phyloP scores from a whole-genome alignment of 2,113 vertebrate genomes.

The Psittacara wagleri region DNA sequence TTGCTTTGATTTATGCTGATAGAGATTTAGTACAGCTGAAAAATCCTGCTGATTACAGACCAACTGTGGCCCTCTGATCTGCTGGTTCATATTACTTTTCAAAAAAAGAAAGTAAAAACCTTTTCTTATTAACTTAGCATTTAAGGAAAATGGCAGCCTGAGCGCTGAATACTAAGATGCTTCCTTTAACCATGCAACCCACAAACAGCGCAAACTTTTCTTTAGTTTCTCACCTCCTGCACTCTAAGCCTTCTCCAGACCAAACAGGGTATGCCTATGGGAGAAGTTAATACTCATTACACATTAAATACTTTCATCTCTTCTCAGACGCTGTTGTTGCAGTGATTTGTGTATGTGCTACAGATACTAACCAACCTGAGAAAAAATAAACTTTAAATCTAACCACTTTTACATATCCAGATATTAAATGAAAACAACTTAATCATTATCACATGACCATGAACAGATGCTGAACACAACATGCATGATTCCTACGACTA shows the following conservation, averaged over 20 bases:
- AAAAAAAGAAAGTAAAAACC: neutral
- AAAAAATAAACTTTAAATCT: neutral
- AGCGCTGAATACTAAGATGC: neutral
- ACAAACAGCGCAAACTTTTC: neutral
- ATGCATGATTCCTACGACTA: neutral
- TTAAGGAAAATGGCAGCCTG: neutral
- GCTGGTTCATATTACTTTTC: neutral
- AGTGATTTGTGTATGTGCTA: neutral
- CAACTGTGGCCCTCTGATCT: neutral
- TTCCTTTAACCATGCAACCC: neutral
- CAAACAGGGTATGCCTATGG: neutral
- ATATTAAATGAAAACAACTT: neutral
- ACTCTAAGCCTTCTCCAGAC: neutral
- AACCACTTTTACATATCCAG: neutral
- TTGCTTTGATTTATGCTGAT: neutral
- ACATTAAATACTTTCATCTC: neutral
- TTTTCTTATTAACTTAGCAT: neutral
- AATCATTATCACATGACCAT: neutral
- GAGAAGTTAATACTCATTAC: neutral
- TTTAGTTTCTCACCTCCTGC: neutral
- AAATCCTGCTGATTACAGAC: neutral
- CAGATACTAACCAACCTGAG: neutral
- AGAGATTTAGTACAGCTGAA: neutral
- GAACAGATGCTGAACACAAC: neutral
- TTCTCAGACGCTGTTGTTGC: neutral